Conservation (phyloP, 2,113 vertebrate species). For the Serinus canaria region DNA sequence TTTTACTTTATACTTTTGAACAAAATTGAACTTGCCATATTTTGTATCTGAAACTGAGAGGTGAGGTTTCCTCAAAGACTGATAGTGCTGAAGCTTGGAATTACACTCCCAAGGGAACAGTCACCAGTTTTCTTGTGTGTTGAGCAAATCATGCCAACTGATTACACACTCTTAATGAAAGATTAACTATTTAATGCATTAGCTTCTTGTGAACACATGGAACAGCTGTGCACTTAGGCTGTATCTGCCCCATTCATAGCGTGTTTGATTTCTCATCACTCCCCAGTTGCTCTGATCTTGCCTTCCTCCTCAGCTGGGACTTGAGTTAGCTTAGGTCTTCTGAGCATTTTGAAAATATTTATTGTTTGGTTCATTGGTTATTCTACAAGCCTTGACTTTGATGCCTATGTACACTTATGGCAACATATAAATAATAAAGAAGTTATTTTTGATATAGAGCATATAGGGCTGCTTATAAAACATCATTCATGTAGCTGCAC, state of each 20-base stretch:
- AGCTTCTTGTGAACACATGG: conserved; percentile 35
- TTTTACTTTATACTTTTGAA: not conserved
- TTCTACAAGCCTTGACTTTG: conserved; percentile 4
- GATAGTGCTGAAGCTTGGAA: not conserved
- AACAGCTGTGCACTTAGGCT: conserved; percentile 54
- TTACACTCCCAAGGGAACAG: conserved; percentile 11
- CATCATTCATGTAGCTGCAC: not conserved
- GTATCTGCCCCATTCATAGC: not conserved
- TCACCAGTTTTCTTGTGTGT: conserved; percentile 26
- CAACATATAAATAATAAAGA: conserved; percentile 37
- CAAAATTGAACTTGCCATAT: not conserved
- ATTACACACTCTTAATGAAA: conserved; percentile 66
- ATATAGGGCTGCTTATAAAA: not conserved
- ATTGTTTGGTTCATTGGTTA: conserved; percentile 57
- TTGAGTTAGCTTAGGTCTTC: conserved; percentile 12
- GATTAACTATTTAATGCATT: conserved; percentile 69
- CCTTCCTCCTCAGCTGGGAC: conserved; percentile 27
- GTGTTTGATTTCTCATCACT: not conserved
- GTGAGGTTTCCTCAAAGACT: not conserved
- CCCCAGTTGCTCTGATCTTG: conserved; percentile 36
- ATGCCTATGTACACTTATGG: not conserved
- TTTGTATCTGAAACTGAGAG: not conserved
- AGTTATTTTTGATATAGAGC: not conserved
- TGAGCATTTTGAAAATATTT: conserved; percentile 34
- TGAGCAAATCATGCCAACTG: conserved; percentile 57